Base-by-base conservation (phyloP, 2,888 invertebrate species). In the Caenorhabditis sp. region DNA sequence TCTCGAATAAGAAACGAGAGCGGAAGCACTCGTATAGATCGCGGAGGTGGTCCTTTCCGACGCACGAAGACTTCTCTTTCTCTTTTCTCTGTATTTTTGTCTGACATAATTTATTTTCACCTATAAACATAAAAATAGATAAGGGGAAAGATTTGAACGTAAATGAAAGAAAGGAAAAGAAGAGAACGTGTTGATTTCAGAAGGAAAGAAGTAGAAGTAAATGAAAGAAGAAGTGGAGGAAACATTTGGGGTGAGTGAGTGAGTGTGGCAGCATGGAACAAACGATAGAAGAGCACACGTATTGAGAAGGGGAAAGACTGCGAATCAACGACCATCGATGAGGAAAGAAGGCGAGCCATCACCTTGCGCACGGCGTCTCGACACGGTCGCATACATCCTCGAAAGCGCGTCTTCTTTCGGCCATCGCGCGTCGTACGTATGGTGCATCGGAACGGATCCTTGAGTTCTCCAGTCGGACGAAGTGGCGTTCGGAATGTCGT, bases 341-440 rank as follows among this genome's bases (percentile, higher is more conserved):
- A 82, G 65, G 30, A 82, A 80, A 46, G 78, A 80, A 17, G 80
- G 81, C 48, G 79, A 78, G 41, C 65, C 53, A 68, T 71, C 74
- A 80, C 72, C 73, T 73, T 61, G 65, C 52, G 66, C 61, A 24
- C 78, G 52, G 55, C 80, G 68, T 62, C 83, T 55, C 37, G 80
- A 78, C 11, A 73, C 82, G n/a, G 80, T 77, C 26, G 81, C 81
- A 63, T 84, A 84, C 41, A 84, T 73, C 46, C 84, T 45, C 9
- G 81, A 80, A 11, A 84, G 61, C 7, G 83, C 80, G 46, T 84
- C 83, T 17, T 81, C 82, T 35, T 71, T 72, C 39, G 77, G 72
- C 70, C 66, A 70, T n/a, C 63, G 63, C 43, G 76, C 55, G 30
- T 66, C 70, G 52, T 53, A 72, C 26, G 50, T 61, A 55, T 56